Evolutionary conservation across 2,113 vertebrate genomes (phyloP), one percentile per base, ranked within the genome.

Genomic region (Thinocorus orbignyianus): DNA sequence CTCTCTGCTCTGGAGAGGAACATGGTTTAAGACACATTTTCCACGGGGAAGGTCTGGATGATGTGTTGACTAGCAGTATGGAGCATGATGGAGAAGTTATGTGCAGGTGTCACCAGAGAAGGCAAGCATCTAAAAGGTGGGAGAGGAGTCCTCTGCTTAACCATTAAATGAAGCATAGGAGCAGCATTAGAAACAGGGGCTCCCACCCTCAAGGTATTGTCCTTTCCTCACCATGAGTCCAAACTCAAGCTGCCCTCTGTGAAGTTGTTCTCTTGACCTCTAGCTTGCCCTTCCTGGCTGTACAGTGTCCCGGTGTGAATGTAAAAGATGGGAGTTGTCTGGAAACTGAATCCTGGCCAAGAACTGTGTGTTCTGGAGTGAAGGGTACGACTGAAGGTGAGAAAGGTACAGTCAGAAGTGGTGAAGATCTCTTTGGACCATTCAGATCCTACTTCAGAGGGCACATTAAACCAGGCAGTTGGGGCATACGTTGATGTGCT

Each of bases 291-390:
- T 42, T 92, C 39, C 42, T 81, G 65, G 69, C 60, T 31, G 24
- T 17, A 10, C 13, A 48, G 64, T 25, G 33, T 61, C 65, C 48
- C 1, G 0, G 12, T 62, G 39, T 68, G 65, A 74, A 46, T 8
- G 17, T 58, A 66, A 85, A 91, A 73, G 73, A 70, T 49, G 46
- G 37, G 9, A 30, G 51, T 62, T 79, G 82, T 42, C 61, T 60
- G 65, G 70, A 68, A 81, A 41, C 48, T 55, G 86, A 94, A 92
- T 70, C 51, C 42, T 31, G 51, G 51, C 73, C 94, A 92, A 87
- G 64, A 91, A 84, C 23, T 52, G 20, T 72, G 41, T 84, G 28
- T 66, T 61, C 78, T 79, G 85, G 78, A 90, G 60, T 7, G 49
- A 81, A 37, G 55, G 37, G n/a, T 39, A 74, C 0, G 2, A n/a